Conservation (phyloP, 2,113 vertebrate genomes). For the Etheostoma spectabile region DNA sequence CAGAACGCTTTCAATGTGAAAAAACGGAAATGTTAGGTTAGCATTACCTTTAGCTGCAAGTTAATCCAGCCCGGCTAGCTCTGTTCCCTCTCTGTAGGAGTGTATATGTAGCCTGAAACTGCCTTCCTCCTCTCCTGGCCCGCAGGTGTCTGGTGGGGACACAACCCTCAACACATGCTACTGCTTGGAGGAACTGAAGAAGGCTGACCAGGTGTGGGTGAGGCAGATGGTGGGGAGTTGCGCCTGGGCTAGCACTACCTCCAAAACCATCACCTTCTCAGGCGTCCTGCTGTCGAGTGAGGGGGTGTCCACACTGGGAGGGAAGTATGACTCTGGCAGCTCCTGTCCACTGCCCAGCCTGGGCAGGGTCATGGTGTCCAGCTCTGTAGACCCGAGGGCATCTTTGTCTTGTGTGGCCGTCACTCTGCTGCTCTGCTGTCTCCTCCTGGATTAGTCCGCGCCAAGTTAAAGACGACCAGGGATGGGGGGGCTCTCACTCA, state of each 20-base stretch:
- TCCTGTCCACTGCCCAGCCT: slow-evolving; percentile 7
- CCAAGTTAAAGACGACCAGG: no score
- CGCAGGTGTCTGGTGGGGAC: slow-evolving; percentile 20
- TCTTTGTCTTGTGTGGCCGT: background rate
- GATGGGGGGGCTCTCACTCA: no score
- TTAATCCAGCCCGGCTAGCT: no score
- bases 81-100: no score
- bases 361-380: background rate
- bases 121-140: background rate
- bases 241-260: slow-evolving; percentile 33
- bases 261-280: slow-evolving; percentile 57
- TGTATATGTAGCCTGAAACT: background rate
- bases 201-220: slow-evolving; percentile 33
- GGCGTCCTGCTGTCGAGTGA: slow-evolving; percentile 30
- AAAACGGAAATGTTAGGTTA: no score
- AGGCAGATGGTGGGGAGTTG: slow-evolving; percentile 1
- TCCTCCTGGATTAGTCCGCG: slow-evolving; percentile 5
- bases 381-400: background rate
- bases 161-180: slow-evolving; percentile 54
- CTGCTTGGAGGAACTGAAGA: slow-evolving; percentile 24
- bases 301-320: slow-evolving; percentile 26
- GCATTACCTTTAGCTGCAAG: no score
- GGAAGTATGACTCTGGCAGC: background rate
- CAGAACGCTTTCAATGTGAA: no score
- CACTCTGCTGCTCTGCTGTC: background rate